phyloP scores from a whole-genome alignment of 2,888 invertebrate species.

The Pediacus dermestoides region DNA sequence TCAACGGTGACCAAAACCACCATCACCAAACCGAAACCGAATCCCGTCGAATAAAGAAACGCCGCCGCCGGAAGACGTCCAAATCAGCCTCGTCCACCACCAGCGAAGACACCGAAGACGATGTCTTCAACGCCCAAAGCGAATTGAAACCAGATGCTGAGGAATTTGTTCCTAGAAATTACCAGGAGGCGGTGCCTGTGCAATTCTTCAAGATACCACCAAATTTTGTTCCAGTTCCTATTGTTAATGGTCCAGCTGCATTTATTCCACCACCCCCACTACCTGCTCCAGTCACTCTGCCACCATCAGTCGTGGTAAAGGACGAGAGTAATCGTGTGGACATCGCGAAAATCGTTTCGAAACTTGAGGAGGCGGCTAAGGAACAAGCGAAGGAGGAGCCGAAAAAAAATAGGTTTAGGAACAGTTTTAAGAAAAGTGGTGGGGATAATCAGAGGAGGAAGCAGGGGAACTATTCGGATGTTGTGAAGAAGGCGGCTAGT shows the following conservation, averaged over 20 bases:
- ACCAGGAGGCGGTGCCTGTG: slow-evolving; percentile 31
- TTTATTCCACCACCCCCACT: slow-evolving; percentile 43
- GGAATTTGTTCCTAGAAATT: slow-evolving; percentile 48
- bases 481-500: slow-evolving; percentile 1
- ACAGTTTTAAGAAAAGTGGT: no score
- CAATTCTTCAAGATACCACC: slow-evolving; percentile 41
- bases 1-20: slow-evolving; percentile 2
- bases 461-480: not conserved
- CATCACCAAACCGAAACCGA: slow-evolving; percentile 10
- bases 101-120: slow-evolving; percentile 33
- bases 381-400: slow-evolving; percentile 36
- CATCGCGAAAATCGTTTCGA: slow-evolving; percentile 47
- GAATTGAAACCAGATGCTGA: slow-evolving; percentile 47
- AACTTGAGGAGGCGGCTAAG: slow-evolving; percentile 47
- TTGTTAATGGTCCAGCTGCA: slow-evolving; percentile 35
- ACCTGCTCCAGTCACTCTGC: slow-evolving; percentile 34
- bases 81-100: slow-evolving; percentile 30
- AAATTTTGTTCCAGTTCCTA: slow-evolving; percentile 42
- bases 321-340: slow-evolving; percentile 38
- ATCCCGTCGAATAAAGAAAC: slow-evolving; percentile 31
- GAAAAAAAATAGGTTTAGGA: slow-evolving; percentile 12
- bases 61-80: slow-evolving; percentile 35
- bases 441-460: not conserved
- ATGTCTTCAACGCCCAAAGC: slow-evolving; percentile 6
- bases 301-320: slow-evolving; percentile 19